Conservation (phyloP, 2,113 vertebrate species). For the Takifugu bimaculatus region DNA sequence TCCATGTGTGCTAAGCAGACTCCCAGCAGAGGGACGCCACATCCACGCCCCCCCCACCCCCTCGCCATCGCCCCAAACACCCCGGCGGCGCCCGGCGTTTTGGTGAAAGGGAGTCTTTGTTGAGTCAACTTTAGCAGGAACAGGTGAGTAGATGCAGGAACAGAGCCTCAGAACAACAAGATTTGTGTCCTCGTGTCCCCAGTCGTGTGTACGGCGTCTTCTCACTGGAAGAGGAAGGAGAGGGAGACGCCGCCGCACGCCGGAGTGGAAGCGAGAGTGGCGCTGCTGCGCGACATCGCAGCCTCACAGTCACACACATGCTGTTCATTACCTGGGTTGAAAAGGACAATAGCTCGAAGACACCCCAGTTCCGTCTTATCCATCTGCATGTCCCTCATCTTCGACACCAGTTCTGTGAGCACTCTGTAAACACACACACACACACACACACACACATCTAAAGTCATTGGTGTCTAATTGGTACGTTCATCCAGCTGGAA, state of each 20-base stretch:
- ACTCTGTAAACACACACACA: conserved; percentile 75
- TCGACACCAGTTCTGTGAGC: conserved; percentile 96
- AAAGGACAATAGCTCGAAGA: conserved; percentile 94
- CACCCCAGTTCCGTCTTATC: conserved; percentile 99
- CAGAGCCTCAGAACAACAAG: no score
- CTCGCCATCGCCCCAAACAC: not conserved
- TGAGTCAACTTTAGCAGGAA: no score
- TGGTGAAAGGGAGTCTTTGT: no score
- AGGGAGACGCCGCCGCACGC: no score
- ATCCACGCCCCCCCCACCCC: not conserved
- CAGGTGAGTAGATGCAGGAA: no score
- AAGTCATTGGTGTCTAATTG: conserved; percentile 21
- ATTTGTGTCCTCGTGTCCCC: not conserved
- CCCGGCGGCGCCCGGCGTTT: no score
- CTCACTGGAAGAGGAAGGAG: not conserved
- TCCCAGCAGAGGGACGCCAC: not conserved
- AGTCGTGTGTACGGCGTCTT: not conserved
- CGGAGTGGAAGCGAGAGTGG: no score
- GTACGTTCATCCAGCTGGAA: conserved; percentile 13
- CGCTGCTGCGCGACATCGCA: no score
- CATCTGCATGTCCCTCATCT: conserved; percentile 99
- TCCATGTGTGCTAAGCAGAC: not conserved
- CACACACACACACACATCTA: not conserved
- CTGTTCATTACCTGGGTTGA: conserved; percentile 85
- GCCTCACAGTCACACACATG: no score